phyloP scores from a whole-genome alignment of 2,113 vertebrate genomes.

The Anoura caudifer region DNA sequence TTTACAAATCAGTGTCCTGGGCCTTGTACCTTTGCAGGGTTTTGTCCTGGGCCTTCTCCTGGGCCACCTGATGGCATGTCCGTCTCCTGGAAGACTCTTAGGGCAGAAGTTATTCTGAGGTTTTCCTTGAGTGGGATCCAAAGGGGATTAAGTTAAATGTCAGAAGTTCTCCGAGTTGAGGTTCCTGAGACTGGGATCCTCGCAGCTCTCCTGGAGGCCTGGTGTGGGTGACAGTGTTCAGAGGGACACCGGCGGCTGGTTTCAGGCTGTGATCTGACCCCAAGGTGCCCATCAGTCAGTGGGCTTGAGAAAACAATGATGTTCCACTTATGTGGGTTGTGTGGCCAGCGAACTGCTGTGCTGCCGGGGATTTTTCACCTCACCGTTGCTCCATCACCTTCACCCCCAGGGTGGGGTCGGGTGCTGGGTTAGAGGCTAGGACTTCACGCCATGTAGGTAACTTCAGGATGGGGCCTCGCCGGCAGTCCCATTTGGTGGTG shows the following conservation, averaged over 20 bases:
- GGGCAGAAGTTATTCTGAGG: background rate
- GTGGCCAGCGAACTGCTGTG: background rate
- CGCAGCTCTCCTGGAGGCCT: accelerated
- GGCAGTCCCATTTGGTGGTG: background rate
- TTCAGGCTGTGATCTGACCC: background rate
- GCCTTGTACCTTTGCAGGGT: background rate
- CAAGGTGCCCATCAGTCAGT: background rate
- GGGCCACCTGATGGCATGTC: background rate
- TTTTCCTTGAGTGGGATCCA: constrained; percentile 22
- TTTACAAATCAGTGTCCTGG: background rate
- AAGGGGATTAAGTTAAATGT: constrained; percentile 44
- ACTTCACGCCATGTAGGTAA: background rate
- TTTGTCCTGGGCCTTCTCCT: background rate
- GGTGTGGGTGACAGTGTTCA: background rate
- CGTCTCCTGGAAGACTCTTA: background rate
- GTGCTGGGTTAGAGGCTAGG: background rate
- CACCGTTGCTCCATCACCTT: background rate
- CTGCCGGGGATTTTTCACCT: background rate
- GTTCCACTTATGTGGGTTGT: background rate
- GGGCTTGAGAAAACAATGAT: background rate
- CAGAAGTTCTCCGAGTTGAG: background rate
- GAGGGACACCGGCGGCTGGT: background rate
- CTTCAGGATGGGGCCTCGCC: background rate
- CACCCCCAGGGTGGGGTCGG: background rate
- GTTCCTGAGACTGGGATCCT: background rate